Base-by-base conservation (phyloP, 2,113 vertebrate species). In the Microcebus lehilahytsara region DNA sequence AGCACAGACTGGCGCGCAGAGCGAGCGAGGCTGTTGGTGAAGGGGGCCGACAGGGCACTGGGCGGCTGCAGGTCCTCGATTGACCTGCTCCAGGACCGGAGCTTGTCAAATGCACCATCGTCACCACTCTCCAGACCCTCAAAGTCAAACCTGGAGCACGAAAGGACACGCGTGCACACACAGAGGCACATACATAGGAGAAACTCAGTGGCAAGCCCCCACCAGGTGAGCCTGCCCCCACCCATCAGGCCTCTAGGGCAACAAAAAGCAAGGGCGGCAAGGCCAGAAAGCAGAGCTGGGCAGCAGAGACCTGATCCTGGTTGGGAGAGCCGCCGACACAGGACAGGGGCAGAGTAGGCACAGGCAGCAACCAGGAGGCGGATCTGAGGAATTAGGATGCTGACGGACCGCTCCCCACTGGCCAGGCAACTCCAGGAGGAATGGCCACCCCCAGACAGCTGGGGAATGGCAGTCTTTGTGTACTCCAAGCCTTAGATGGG, bases 11-110 rank as follows among this genome's bases (percentile, higher is more conserved):
- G 99, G 98, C 99, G 99, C 86, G 99, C 99, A 66, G 99, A 99
- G 99, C 99, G 99, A 98, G 99, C 99, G 97, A 99, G 99, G 62
- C 99, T 99, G 99, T 99, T 99, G 99, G 99, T 98, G 97, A 99
- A 99, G 96, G 99, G 99, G 94, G 98, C 97, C 62, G 99, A 98
- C 98, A 99, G 99, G 98, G 98, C 88, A 92, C 98, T 98, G 87
- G 98, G 98, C 95, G 99, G 99, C 98, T 99, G 99, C 99, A 99
- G 99, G 99, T 99, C 99, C 99, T 99, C 99, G 77, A 99, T 99
- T 97, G 99, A 99, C 98, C 99, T 99, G 99, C 99, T 99, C 99
- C 99, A 99, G 98, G 99, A 98, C 96, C 99, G 99, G 97, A 99
- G 97, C 98, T 99, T 99, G 98, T 99, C 99, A 98, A 99, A 98